phyloP scores from a whole-genome alignment of 2,888 invertebrate genomes.

The Andrena camellia region DNA sequence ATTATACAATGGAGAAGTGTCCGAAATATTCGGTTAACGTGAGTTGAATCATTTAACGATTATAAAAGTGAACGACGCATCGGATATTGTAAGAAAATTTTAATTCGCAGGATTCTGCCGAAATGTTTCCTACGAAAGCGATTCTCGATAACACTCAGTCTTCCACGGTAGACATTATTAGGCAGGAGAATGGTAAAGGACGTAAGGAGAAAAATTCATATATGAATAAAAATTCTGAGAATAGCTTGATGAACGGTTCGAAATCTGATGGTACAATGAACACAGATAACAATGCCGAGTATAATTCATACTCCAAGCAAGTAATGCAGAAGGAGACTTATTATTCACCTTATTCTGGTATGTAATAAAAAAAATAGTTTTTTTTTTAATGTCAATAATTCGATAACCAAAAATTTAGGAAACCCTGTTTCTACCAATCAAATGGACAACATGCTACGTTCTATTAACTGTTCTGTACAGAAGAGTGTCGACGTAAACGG shows the following conservation, averaged over 20 bases:
- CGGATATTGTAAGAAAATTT: neutral
- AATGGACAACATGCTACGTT: conserved; percentile 70
- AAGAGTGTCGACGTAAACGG: conserved; percentile 86
- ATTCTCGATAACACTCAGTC: conserved; percentile 32
- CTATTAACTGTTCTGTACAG: conserved; percentile 78
- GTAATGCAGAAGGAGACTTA: conserved; percentile 37
- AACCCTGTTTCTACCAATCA: conserved; percentile 41
- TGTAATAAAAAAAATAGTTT: neutral
- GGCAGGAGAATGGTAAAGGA: conserved; percentile 37
- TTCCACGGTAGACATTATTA: conserved; percentile 1
- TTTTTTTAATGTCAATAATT: neutral
- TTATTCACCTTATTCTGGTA: conserved; percentile 49
- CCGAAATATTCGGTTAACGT: conserved; percentile 46
- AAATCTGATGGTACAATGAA: conserved; percentile 29
- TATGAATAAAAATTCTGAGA: conserved; percentile 21
- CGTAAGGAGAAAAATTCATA: conserved; percentile 36
- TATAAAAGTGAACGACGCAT: neutral
- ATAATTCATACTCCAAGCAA: conserved; percentile 45
- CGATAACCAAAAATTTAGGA: neutral
- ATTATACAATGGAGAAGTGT: conserved; percentile 59
- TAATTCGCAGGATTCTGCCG: conserved; percentile 40
- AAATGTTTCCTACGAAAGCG: conserved; percentile 14
- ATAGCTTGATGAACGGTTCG: conserved; percentile 21
- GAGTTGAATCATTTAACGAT: conserved; percentile 31
- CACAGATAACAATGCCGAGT: conserved; percentile 33